A percentile compares a stretch with the other conserved stretches of the same genome.
Conservation (phyloP, 2,113 vertebrate genomes). For the Tylochromis polylepis region DNA sequence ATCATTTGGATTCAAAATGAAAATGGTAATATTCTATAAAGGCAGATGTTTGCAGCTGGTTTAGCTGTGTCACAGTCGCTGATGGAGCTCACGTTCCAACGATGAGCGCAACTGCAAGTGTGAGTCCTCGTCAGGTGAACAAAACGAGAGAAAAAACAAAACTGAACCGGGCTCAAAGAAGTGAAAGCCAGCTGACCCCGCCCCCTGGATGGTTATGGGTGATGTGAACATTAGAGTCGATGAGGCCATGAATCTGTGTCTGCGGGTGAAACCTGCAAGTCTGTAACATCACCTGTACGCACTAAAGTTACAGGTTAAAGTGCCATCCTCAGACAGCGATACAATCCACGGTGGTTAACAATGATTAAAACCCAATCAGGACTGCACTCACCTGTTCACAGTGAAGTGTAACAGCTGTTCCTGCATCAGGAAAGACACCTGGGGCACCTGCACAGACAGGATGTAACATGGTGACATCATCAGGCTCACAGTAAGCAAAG, state of each 20-base stretch:
- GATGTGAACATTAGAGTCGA: not conserved
- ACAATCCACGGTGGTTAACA: not conserved
- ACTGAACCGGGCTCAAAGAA: not conserved
- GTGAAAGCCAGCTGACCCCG: not conserved
- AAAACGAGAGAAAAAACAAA: not conserved
- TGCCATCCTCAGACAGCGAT: too few relatives aligned
- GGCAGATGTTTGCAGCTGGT: not conserved
- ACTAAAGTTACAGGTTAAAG: not conserved
- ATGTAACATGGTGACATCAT: not conserved
- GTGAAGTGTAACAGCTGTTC: not conserved
- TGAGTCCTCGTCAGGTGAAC: fast-evolving
- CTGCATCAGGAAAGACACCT: not conserved
- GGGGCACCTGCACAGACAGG: not conserved
- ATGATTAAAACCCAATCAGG: not conserved
- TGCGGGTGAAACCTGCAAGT: not conserved
- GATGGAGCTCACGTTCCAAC: not conserved
- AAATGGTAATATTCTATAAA: not conserved
- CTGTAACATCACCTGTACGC: not conserved
- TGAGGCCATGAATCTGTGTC: not conserved
- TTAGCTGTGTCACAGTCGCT: not conserved
- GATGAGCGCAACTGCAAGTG: not conserved
- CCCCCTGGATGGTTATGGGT: not conserved
- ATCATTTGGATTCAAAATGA: not conserved
- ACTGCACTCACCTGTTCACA: not conserved
- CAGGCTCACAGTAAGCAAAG: not conserved